Evolutionary conservation across 2,113 vertebrate species (phyloP).

Genomic region (Apteryx owenii): DNA sequence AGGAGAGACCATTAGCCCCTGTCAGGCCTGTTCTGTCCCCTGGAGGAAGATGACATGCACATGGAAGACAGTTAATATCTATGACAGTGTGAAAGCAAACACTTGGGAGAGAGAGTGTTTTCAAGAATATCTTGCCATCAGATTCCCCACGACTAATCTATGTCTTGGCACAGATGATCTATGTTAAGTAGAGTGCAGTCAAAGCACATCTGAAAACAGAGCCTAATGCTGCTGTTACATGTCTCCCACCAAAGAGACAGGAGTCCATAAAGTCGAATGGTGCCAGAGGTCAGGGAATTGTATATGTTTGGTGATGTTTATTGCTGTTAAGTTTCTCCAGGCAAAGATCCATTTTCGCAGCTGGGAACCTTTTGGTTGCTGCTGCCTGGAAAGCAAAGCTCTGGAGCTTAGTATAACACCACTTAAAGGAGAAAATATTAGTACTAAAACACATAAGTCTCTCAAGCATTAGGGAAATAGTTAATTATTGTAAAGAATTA

Average conservation of each 20-base stretch:
- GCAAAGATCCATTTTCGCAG: neutral
- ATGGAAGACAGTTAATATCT: neutral
- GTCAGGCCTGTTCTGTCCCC: neutral
- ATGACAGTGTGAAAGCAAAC: neutral
- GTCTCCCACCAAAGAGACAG: neutral
- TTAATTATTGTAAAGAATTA: neutral
- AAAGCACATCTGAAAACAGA: neutral
- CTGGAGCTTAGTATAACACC: neutral
- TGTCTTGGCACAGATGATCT: neutral
- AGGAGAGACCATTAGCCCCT: neutral
- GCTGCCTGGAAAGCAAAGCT: neutral
- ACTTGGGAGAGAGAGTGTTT: too few relatives aligned
- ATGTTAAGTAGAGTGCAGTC: neutral
- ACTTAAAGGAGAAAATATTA: neutral
- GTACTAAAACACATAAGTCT: neutral
- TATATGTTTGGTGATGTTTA: neutral
- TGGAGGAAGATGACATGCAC: neutral
- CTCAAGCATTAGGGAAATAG: neutral
- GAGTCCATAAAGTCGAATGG: neutral
- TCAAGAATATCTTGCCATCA: neutral
- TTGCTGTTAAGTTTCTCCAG: neutral
- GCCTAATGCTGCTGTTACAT: neutral
- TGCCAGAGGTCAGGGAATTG: neutral
- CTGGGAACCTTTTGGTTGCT: neutral
- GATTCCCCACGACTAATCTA: accelerated